Base-by-base conservation (phyloP, 2,113 vertebrate species). In the Tyto alba region DNA sequence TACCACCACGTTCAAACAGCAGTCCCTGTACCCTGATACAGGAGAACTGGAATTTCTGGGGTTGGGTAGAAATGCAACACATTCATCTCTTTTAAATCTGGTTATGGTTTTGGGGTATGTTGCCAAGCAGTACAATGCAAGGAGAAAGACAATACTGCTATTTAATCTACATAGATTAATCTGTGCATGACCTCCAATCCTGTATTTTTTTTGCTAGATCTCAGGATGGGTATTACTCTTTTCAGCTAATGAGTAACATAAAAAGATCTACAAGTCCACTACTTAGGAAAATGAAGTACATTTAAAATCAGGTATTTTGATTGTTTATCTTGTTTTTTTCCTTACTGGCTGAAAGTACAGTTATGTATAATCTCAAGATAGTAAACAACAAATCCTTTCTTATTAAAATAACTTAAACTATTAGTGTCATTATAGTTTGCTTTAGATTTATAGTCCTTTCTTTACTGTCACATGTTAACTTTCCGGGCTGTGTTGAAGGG, bases 401-500 rank as follows among this genome's bases (percentile, higher is more conserved):
- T 85, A 48, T 88, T 97, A 95, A 95, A 94, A 77, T 60, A 56
- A 93, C 81, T 95, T 90, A 96, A 97, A 85, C 82, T 94, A 92
- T 92, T 97, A 96, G 97, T 78, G 67, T 86, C 74, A 97, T 97
- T 97, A 96, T 10, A 47, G 52, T 78, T n/a, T 84, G 94, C 85
- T 91, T 97, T 87, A 96, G 93, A 95, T 93, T 96, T 96, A 90
- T 73, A 64, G 85, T 43, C 43, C 14, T 79, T 89, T 91, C 74
- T 85, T 83, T 50, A 40, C 22, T 94, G 85, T 95, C 96, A 98
- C 95, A 95, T 98, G 96, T 96, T 85, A 90, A 26, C 40, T 77
- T 92, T 94, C 25, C 59, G 73, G 68, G 47, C 47, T 20, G 56
- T 16, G 66, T 22, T 72, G 6, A 27, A 47, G 71, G 43, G 87